Evolutionary conservation across 2,797 vertebrate species (phyloP).

Genomic region (Nannoperca obscura): DNA sequence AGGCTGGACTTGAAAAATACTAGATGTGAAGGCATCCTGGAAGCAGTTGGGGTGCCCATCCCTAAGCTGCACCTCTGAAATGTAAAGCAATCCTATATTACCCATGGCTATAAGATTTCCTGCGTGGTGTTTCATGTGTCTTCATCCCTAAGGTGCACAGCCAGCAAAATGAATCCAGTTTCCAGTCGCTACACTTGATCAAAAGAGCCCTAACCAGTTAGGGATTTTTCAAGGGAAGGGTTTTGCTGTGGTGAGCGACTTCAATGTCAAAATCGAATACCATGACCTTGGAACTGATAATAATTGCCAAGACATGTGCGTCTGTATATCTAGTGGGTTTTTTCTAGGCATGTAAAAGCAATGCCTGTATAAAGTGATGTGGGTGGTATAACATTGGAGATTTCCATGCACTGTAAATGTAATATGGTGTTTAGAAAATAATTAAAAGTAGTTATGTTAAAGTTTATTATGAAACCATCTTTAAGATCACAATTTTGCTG

Average conservation of each 20-base stretch:
- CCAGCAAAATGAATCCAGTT: conserved; percentile 80
- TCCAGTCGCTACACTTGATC: conserved; percentile 84
- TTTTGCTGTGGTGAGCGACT: conserved; percentile 60
- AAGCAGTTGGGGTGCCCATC: conserved; percentile 80
- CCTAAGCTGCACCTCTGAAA: conserved; percentile 85
- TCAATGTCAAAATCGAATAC: conserved; percentile 71
- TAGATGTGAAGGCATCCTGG: conserved; percentile 86
- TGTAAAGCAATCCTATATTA: conserved; percentile 87
- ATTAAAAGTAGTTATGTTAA: conserved; percentile 36
- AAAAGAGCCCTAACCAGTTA: conserved; percentile 80
- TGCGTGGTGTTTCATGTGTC: conserved; percentile 84
- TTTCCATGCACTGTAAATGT: conserved; percentile 28
- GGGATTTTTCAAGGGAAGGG: conserved; percentile 60
- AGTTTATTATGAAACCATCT: conserved; percentile 11
- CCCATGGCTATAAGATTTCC: conserved; percentile 83
- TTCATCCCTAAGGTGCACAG: conserved; percentile 79
- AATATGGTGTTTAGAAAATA: conserved; percentile 28
- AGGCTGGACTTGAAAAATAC: conserved; percentile 86
- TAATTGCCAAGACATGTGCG: conserved; percentile 67
- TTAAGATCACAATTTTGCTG: conserved; percentile 3
- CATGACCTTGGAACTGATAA: conserved; percentile 67
- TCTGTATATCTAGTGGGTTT: conserved; percentile 32
- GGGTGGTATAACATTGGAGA: conserved; percentile 38
- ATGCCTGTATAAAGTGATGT: conserved; percentile 39
- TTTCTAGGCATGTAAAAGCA: conserved; percentile 57